A percentile compares a stretch with the other conserved stretches of the same genome.
These are phyloP conservation scores for Sebastolobus altivelis DNA, from an alignment of 2,797 vertebrate genomes.

Conservation along the genomic window DNA sequence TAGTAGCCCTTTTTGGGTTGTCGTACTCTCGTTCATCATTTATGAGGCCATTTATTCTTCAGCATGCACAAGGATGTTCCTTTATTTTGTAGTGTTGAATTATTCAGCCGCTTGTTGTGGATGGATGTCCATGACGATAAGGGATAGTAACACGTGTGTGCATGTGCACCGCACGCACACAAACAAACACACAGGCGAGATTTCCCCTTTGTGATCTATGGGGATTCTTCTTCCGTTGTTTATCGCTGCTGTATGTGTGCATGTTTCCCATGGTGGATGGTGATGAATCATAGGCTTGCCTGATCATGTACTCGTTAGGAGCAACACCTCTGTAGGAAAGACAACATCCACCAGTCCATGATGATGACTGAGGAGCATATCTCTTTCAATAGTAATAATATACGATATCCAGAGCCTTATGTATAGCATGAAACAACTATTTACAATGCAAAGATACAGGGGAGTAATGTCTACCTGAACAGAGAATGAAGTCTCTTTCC, in stretches of 20 bases:
- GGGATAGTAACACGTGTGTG: conserved; percentile 55
- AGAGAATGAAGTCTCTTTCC: neutral
- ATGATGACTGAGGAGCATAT: conserved; percentile 4
- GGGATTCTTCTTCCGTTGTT: conserved; percentile 81
- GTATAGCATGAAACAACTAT: neutral
- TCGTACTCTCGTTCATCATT: conserved; percentile 70
- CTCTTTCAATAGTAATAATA: neutral
- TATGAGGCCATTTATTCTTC: conserved; percentile 71
- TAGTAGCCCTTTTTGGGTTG: conserved; percentile 35
- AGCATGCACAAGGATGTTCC: conserved; percentile 68
- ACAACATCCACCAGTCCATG: conserved; percentile 42
- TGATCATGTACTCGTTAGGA: conserved; percentile 71
- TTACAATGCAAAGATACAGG: neutral
- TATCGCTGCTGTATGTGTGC: conserved; percentile 59
- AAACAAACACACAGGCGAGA: conserved; percentile 37
- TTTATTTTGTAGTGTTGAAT: conserved; percentile 82
- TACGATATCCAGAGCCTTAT: too few relatives aligned
- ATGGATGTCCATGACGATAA: conserved; percentile 67
- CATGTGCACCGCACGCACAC: conserved; percentile 12
- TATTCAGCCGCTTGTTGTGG: conserved; percentile 77
- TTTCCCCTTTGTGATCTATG: conserved; percentile 74
- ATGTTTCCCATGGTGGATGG: conserved; percentile 60
- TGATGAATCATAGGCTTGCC: conserved; percentile 76
- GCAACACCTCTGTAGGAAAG: conserved; percentile 28
- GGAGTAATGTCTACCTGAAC: neutral